phyloP scores from a whole-genome alignment of 1,140 invertebrate genomes.

The Drosophila kikkawai region DNA sequence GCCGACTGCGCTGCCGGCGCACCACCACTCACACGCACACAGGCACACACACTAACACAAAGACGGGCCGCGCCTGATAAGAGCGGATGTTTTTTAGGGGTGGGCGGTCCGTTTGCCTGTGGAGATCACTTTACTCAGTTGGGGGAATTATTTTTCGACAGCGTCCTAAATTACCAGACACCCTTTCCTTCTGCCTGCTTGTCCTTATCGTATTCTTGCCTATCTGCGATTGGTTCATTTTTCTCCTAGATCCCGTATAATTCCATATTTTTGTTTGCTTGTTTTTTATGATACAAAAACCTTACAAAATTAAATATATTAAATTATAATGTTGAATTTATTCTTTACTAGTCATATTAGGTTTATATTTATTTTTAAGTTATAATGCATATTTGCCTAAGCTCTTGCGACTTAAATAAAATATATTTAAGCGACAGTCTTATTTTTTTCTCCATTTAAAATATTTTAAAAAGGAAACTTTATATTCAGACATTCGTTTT shows the following conservation, averaged over 20 bases:
- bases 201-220: slow-evolving; percentile 5
- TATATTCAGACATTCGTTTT: background rate
- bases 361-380: too few relatives aligned
- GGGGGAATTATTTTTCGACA: slow-evolving; percentile 19
- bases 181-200: slow-evolving; percentile 1
- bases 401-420: background rate
- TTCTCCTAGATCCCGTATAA: slow-evolving; percentile 1
- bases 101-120: slow-evolving; percentile 51
- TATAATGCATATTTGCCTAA: background rate
- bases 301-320: too few relatives aligned
- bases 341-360: too few relatives aligned
- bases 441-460: background rate
- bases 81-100: slow-evolving; percentile 63
- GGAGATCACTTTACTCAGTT: slow-evolving; percentile 68
- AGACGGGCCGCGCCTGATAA: slow-evolving; percentile 61
- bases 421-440: background rate
- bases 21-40: slow-evolving; percentile 4
- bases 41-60: slow-evolving; percentile 30
- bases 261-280: background rate
- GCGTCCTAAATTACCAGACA: slow-evolving; percentile 23
- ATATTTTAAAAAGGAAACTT: background rate
- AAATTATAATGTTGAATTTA: too few relatives aligned
- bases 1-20: slow-evolving; percentile 70
- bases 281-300: background rate
- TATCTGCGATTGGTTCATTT: slow-evolving; percentile 7